Evolutionary conservation across 2,113 vertebrate genomes (phyloP).

Genomic region (Thermophis baileyi): DNA sequence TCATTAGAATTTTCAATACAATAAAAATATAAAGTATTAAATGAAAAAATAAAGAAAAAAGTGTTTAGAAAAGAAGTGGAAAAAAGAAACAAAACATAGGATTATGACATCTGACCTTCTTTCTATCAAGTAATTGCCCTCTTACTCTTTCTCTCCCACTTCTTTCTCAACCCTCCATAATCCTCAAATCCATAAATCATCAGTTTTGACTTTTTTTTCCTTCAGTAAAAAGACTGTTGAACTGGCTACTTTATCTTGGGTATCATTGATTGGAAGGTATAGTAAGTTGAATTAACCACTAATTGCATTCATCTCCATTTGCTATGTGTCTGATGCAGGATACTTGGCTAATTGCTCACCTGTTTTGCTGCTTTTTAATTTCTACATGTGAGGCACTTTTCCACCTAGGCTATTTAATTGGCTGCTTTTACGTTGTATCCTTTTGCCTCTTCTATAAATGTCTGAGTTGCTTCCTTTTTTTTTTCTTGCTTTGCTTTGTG

Average conservation of each 20-base stretch:
- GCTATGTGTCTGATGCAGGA: not conserved
- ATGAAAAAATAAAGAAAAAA: not conserved
- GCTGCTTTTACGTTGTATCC: conserved; percentile 13
- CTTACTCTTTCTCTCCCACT: not conserved
- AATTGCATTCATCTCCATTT: conserved; percentile 19
- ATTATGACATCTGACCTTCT: not conserved
- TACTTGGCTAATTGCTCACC: conserved; percentile 21
- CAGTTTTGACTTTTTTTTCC: not conserved
- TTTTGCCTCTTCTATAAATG: not conserved
- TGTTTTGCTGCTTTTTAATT: conserved; percentile 10
- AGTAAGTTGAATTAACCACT: not conserved
- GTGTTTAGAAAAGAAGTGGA: not conserved
- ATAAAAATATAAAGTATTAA: not conserved
- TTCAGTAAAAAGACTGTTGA: not conserved
- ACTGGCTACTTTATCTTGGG: not conserved
- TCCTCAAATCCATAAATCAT: not conserved
- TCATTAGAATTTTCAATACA: not conserved
- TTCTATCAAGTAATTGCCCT: not conserved
- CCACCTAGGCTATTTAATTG: conserved; percentile 9
- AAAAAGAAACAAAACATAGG: not conserved
- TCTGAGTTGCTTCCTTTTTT: not conserved
- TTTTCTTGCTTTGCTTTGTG: not conserved
- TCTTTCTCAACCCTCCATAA: not conserved
- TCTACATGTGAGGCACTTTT: not conserved
- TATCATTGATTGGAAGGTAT: not conserved